A percentile compares a stretch with the other conserved stretches of the same genome.
Evolutionary conservation across 2,888 invertebrate species (phyloP).

Genomic region (Aporophyla lueneburgensis): DNA sequence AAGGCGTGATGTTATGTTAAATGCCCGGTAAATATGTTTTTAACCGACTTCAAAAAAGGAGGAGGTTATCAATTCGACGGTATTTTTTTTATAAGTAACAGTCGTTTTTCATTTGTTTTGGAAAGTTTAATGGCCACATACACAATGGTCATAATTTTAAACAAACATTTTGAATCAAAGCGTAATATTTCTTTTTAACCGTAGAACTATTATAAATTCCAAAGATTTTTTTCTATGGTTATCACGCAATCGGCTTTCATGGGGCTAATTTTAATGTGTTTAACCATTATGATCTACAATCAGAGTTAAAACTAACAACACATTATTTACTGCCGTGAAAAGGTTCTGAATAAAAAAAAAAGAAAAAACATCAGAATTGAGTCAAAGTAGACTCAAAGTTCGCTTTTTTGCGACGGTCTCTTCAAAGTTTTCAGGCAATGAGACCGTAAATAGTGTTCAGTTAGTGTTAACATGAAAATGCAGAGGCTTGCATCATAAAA

Average conservation of each 20-base stretch:
- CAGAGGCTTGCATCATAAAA: slow-evolving; percentile 56
- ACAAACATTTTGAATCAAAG: slow-evolving; percentile 11
- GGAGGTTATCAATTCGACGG: no score
- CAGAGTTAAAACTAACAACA: neutral
- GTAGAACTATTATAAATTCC: slow-evolving; percentile 26
- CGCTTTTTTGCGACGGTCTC: neutral
- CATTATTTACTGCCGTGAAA: slow-evolving; percentile 6
- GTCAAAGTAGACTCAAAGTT: neutral
- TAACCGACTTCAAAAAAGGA: no score
- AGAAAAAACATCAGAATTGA: slow-evolving; percentile 8
- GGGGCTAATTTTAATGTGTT: slow-evolving; percentile 26
- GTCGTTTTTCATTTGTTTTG: slow-evolving; percentile 11
- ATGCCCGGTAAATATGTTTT: neutral
- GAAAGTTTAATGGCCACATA: neutral
- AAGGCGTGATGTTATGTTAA: neutral
- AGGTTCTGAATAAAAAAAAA: neutral
- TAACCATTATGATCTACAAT: slow-evolving; percentile 8
- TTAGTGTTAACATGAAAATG: slow-evolving; percentile 46
- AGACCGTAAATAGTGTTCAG: slow-evolving; percentile 27
- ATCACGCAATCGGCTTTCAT: slow-evolving; percentile 49
- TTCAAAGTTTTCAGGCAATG: slow-evolving; percentile 29
- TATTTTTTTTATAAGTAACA: neutral
- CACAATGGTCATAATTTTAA: slow-evolving; percentile 18
- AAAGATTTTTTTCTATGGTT: slow-evolving; percentile 34
- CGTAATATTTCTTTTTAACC: slow-evolving; percentile 42